These are phyloP conservation scores for Triplophysa tibetana DNA, from an alignment of 2,113 vertebrate genomes.

Conservation along the genomic window DNA sequence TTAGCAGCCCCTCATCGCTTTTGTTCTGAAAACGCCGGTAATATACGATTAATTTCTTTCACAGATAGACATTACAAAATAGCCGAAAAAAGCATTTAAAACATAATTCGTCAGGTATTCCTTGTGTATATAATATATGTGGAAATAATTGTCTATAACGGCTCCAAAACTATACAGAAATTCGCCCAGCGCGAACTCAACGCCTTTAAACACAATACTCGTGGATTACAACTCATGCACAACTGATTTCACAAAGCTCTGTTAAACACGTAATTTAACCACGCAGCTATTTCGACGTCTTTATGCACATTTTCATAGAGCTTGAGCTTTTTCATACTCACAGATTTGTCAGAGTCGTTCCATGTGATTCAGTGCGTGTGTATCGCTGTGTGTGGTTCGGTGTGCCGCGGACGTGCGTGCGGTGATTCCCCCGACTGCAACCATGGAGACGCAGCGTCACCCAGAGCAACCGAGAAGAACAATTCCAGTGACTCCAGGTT, in stretches of 20 bases:
- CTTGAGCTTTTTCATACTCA: slow-evolving; percentile 29
- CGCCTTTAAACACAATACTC: not conserved
- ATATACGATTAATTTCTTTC: not conserved
- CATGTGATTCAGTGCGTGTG: slow-evolving; percentile 52
- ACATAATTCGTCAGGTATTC: not conserved
- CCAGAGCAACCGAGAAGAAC: slow-evolving; percentile 14
- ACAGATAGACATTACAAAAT: slow-evolving; percentile 1
- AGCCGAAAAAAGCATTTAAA: not conserved
- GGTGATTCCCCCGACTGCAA: slow-evolving; percentile 43
- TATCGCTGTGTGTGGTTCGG: slow-evolving; percentile 21
- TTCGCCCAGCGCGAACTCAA: not conserved
- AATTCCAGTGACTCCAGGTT: not conserved
- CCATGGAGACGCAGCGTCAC: slow-evolving; percentile 57
- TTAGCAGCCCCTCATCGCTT: slow-evolving; percentile 29
- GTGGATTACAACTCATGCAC: not conserved
- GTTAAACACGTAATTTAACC: not conserved
- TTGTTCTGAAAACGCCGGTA: slow-evolving; percentile 39
- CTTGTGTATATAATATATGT: not conserved
- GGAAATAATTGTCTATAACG: not conserved
- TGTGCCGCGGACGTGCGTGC: slow-evolving; percentile 3
- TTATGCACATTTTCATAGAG: not conserved
- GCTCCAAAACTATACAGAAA: not conserved
- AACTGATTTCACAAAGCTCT: not conserved
- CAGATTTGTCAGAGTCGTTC: slow-evolving; percentile 34
- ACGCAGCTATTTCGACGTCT: not conserved